These are phyloP conservation scores for Enteromius fasciolatus DNA, from an alignment of 2,797 vertebrate genomes.

Conservation along the genomic window DNA sequence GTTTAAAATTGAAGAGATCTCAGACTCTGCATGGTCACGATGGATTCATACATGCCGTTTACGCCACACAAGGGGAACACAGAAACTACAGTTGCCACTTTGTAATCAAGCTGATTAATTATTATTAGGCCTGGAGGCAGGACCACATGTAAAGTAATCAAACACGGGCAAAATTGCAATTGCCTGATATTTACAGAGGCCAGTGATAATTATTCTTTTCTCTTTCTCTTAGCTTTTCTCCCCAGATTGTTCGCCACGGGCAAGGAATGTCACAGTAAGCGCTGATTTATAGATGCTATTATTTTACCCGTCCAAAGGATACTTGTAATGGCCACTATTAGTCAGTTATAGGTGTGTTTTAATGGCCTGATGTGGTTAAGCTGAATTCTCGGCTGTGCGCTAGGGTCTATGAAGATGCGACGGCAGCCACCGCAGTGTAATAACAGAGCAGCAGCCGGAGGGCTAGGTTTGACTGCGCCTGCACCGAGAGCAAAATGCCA, in stretches of 20 bases:
- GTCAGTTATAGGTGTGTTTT: conserved; percentile 50
- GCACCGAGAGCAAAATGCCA: conserved; percentile 34
- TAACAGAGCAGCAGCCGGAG: conserved; percentile 38
- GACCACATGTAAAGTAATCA: conserved; percentile 26
- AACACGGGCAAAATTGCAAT: neutral
- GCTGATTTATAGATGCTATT: conserved; percentile 44
- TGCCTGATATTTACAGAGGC: conserved; percentile 27
- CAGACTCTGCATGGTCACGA: conserved; percentile 8
- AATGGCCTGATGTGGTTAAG: conserved; percentile 46
- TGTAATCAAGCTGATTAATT: conserved; percentile 29
- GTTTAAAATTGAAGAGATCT: conserved; percentile 37
- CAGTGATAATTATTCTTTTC: conserved; percentile 24
- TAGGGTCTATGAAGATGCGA: conserved; percentile 24
- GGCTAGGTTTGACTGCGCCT: conserved; percentile 39
- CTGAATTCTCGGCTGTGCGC: conserved; percentile 28
- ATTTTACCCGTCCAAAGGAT: conserved; percentile 43
- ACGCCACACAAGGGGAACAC: conserved; percentile 21
- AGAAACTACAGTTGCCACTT: neutral
- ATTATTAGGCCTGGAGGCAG: conserved; percentile 19
- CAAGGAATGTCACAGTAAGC: conserved; percentile 22
- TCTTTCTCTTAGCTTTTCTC: neutral
- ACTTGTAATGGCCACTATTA: conserved; percentile 47
- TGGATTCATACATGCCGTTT: neutral
- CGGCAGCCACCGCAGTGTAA: conserved; percentile 35
- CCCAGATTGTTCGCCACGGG: conserved; percentile 9